A percentile compares a stretch with the other conserved stretches of the same genome.
Conservation (phyloP, 2,888 invertebrate genomes). For the Drosophila birchii region DNA sequence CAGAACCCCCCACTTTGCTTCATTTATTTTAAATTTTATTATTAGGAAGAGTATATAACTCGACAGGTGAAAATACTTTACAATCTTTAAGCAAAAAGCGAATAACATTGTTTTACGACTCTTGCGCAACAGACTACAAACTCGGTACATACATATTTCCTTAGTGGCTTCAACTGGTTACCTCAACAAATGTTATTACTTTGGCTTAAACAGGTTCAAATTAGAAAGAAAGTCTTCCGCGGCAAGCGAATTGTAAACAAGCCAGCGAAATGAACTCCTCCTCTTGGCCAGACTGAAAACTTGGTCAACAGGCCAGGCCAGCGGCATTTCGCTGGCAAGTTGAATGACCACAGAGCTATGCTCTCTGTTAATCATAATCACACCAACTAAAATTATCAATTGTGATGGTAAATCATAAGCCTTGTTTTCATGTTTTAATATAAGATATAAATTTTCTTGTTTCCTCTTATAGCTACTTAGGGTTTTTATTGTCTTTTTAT, state of each 20-base stretch:
- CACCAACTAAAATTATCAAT: neutral
- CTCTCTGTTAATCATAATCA: constrained; percentile 5
- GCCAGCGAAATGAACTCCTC: constrained; percentile 22
- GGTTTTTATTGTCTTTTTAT: constrained; percentile 6
- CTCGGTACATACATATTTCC: constrained; percentile 31
- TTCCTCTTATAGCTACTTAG: neutral
- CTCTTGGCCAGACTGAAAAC: constrained; percentile 43
- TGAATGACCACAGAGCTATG: constrained; percentile 64
- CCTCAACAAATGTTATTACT: constrained; percentile 30
- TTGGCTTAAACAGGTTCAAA: constrained; percentile 59
- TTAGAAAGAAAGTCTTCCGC: constrained; percentile 72
- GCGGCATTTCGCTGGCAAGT: constrained; percentile 44
- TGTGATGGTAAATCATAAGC: neutral
- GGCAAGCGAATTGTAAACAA: constrained; percentile 55
- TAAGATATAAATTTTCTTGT: neutral
- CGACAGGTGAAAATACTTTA: neutral
- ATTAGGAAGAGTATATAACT: neutral
- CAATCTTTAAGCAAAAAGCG: constrained; percentile 11
- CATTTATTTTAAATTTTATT: neutral
- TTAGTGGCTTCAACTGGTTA: constrained; percentile 63
- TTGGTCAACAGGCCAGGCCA: constrained; percentile 53
- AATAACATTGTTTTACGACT: constrained; percentile 3
- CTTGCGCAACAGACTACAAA: constrained; percentile 37
- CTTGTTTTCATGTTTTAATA: neutral
- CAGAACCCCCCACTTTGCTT: neutral